Percentiles rank a stretch among this genome's conserved stretches.
Evolutionary conservation across 2,888 invertebrate genomes (phyloP).

Genomic region (Cheilosia variabilis): DNA sequence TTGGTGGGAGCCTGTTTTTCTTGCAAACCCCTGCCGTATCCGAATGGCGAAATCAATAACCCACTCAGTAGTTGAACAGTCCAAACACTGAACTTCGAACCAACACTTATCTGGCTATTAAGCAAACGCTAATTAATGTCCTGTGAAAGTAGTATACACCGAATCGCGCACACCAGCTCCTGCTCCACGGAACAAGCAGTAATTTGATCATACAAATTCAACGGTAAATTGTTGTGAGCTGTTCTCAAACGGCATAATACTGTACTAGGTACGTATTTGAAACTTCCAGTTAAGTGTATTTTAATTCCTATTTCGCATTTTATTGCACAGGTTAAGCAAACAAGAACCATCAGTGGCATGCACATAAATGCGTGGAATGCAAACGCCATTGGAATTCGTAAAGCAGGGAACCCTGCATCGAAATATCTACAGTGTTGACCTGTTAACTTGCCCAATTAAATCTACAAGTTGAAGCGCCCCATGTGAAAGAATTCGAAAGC

Average conservation of each 20-base stretch:
- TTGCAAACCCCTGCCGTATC: no score
- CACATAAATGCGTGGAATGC: not conserved
- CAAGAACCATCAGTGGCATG: not conserved
- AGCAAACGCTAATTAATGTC: no score
- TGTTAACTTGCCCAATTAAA: no score
- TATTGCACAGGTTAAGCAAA: slow-evolving; percentile 8
- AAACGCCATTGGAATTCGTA: not conserved
- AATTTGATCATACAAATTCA: not conserved
- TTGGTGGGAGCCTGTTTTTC: no score
- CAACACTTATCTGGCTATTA: no score
- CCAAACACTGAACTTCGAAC: no score
- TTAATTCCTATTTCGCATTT: not conserved
- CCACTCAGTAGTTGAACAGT: no score
- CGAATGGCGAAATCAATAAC: no score
- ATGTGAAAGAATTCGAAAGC: not conserved
- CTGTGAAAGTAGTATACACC: no score
- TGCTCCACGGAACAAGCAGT: not conserved
- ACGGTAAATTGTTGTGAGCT: not conserved
- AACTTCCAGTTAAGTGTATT: not conserved
- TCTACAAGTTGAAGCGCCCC: no score
- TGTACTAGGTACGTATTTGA: not conserved
- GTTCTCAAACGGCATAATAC: not conserved
- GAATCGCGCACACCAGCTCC: no score
- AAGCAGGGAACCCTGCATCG: not conserved
- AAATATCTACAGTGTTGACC: not conserved